Percentiles rank a stretch among this genome's conserved stretches.
phyloP scores from a whole-genome alignment of 1,140 invertebrate species.

The Littorina saxatilis region DNA sequence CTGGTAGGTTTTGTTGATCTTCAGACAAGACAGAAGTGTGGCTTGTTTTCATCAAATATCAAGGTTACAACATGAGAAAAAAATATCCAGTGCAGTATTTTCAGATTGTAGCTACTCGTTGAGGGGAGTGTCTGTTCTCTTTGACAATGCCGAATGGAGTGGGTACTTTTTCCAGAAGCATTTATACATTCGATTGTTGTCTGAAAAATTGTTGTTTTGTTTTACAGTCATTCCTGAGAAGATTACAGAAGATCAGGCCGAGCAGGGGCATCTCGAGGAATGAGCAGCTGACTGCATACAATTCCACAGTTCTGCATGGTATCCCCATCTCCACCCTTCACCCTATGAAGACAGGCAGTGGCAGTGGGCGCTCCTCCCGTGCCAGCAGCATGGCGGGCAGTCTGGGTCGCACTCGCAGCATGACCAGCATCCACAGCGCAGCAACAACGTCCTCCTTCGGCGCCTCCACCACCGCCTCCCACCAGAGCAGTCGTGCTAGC shows the following conservation, averaged over 20 bases:
- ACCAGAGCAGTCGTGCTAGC: constrained; percentile 50
- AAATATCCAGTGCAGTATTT: too few species aligned
- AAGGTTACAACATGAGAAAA: too few species aligned
- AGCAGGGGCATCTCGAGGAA: constrained; percentile 55
- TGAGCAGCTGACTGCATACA: constrained; percentile 61
- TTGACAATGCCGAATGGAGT: too few species aligned
- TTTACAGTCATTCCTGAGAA: constrained; percentile 67
- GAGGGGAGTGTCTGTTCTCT: too few species aligned
- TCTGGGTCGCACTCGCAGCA: constrained; percentile 34
- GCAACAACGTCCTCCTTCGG: constrained; percentile 39
- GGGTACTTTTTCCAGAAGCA: too few species aligned
- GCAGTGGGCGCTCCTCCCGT: constrained; percentile 23
- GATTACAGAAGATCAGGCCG: constrained; percentile 68
- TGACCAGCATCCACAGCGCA: constrained; percentile 46
- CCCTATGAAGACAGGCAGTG: not conserved
- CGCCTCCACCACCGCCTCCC: constrained; percentile 41
- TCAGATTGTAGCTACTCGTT: too few species aligned
- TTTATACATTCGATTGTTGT: too few species aligned
- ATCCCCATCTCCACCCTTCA: constrained; percentile 57
- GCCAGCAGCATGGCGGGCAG: constrained; percentile 40
- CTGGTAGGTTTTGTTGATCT: too few species aligned
- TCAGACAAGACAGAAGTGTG: too few species aligned
- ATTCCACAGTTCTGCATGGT: constrained; percentile 60
- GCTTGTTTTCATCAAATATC: too few species aligned
- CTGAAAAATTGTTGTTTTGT: too few species aligned